Evolutionary conservation across 2,888 invertebrate species (phyloP).

Genomic region (Aphidoletes aphidimyza): DNA sequence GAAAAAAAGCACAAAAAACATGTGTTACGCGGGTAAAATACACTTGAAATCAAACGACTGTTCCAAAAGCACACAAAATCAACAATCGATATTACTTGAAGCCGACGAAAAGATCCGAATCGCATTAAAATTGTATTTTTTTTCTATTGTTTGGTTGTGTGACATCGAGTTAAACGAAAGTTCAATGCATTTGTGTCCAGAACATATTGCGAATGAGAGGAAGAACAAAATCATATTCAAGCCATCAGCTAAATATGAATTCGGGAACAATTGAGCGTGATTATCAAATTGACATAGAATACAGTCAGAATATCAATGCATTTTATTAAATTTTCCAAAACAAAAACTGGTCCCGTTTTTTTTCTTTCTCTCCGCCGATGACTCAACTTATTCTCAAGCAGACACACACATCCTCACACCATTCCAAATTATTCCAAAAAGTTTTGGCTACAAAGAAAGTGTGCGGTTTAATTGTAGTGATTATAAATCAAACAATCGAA

Average conservation of each 20-base stretch:
- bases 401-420: too few relatives aligned
- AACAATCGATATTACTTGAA: neutral
- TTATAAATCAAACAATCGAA: constrained; percentile 37
- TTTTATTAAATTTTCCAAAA: too few relatives aligned
- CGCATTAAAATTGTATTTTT: neutral
- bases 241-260: too few relatives aligned
- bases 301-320: too few relatives aligned
- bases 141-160: constrained; percentile 48
- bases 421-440: too few relatives aligned
- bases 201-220: neutral
- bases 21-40: neutral
- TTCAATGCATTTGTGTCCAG: neutral
- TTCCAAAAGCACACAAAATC: constrained; percentile 12
- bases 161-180: neutral
- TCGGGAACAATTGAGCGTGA: too few relatives aligned
- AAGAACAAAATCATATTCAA: neutral
- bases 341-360: too few relatives aligned
- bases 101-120: neutral
- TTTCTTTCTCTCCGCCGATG: neutral
- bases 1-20: too few relatives aligned
- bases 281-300: too few relatives aligned
- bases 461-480: too few relatives aligned
- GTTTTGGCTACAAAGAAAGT: too few relatives aligned
- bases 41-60: constrained; percentile 3
- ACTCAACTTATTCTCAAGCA: too few relatives aligned